Evolutionary conservation across 2,113 vertebrate species (phyloP), one percentile per base, ranked within the genome.

Genomic region (Sapayoa aenigma): DNA sequence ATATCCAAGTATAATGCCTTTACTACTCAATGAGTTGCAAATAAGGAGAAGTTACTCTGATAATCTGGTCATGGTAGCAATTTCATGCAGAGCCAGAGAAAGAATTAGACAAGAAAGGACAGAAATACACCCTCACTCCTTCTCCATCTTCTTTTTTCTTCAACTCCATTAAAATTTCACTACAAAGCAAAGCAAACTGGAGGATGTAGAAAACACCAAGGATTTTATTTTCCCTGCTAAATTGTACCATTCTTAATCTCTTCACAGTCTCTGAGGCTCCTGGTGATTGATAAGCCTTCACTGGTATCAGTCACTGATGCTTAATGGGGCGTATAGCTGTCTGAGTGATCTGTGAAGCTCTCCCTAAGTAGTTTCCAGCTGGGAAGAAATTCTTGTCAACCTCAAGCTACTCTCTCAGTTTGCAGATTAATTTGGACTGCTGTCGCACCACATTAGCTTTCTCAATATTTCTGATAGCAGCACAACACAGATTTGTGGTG

Each of bases 341-440:
- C 93, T 91, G 76, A 95, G 89, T 91, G 78, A 85, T 87, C 91
- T 96, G 93, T 94, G 87, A 87, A 95, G 67, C 81, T 91, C 84
- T 91, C 67, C 59, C 46, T 59, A 53, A 76, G 82, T 10, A 27
- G 12, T 73, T 95, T 94, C 91, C 87, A 93, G 71, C 91, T 94
- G 90, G 50, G 81, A 79, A 93, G 39, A 85, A 87, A 89, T 89
- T 67, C 66, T 91, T 94, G 84, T 69, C 86, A 94, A 80, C 74
- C 59, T 83, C 89, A 85, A 89, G 78, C 81, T 87, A 87, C 66
- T 67, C 42, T 80, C 68, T 77, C 72, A 62, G 65, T 69, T 74
- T 84, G 76, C 50, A 90, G 76, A 93, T 90, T 94, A 96, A 96
- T 94, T 95, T 88, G 88, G 85, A 83, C 92, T 80, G 58, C 82